These are phyloP conservation scores for Vanessa cardui DNA, from an alignment of 2,888 invertebrate species.

Conservation along the genomic window DNA sequence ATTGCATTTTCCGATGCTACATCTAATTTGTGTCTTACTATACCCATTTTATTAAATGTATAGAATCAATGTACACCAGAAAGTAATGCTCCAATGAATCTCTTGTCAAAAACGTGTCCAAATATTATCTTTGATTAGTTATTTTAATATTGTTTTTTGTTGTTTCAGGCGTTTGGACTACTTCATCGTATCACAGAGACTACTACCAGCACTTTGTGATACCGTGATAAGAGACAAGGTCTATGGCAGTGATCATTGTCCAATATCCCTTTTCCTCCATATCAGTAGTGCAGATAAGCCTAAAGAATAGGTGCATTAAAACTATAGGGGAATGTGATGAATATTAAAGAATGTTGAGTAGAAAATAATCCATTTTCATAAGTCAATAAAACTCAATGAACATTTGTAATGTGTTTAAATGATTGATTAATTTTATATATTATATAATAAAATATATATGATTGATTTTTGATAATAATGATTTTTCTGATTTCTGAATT, in stretches of 20 bases:
- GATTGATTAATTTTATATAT: background rate
- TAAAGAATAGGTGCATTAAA: slow-evolving; percentile 57
- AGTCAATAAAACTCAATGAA: background rate
- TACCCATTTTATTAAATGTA: too few species aligned
- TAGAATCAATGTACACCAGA: background rate
- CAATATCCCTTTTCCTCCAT: slow-evolving; percentile 90
- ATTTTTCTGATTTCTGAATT: too few species aligned
- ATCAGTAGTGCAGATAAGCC: slow-evolving; percentile 73
- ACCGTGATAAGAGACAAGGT: slow-evolving; percentile 91
- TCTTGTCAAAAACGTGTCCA: too few species aligned
- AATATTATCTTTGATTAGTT: too few species aligned
- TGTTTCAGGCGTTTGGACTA: slow-evolving; percentile 95
- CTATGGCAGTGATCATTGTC: slow-evolving; percentile 98
- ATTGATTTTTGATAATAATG: too few species aligned
- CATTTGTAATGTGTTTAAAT: background rate
- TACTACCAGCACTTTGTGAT: slow-evolving; percentile 91
- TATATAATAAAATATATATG: background rate
- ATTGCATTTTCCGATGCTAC: too few species aligned
- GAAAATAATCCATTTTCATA: background rate
- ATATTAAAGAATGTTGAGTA: background rate
- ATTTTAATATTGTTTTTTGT: background rate
- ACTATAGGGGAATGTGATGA: slow-evolving; percentile 34
- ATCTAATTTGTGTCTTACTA: too few species aligned
- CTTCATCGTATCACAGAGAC: slow-evolving; percentile 92
- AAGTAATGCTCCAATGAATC: background rate